These are phyloP conservation scores for Percopsis omiscomaycus DNA, from an alignment of 2,797 vertebrate species.

Conservation along the genomic window DNA sequence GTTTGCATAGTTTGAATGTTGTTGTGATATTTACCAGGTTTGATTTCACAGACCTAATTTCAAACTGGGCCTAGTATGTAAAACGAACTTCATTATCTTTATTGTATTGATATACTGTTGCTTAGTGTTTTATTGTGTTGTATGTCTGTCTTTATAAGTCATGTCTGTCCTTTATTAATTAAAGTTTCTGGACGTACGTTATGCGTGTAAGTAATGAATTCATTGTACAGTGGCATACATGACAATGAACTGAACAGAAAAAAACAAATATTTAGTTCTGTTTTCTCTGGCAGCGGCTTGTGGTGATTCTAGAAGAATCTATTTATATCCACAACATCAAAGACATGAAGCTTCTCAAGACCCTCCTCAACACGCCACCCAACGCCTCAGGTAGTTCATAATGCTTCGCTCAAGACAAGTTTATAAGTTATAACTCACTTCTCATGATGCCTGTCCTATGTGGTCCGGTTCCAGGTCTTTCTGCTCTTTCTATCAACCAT, in stretches of 20 bases:
- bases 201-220: no score
- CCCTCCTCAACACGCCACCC: conserved; percentile 85
- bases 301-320: conserved; percentile 92
- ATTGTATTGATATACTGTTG: no score
- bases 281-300: conserved; percentile 81
- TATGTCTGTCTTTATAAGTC: no score
- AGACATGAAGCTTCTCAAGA: conserved; percentile 96
- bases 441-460: background rate
- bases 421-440: background rate
- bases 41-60: no score
- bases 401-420: background rate
- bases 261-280: background rate
- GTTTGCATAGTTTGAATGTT: no score
- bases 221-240: no score
- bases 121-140: no score
- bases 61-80: no score
- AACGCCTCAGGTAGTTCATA: conserved; percentile 83
- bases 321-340: conserved; percentile 97
- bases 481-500: conserved; percentile 91
- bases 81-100: no score
- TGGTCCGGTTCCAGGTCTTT: conserved; percentile 81
- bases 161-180: no score
- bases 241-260: background rate
- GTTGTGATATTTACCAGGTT: no score
- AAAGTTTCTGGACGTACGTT: no score